A percentile compares a stretch with the other conserved stretches of the same genome.
Evolutionary conservation across 2,113 vertebrate species (phyloP).

Genomic region (Nibea albiflora): DNA sequence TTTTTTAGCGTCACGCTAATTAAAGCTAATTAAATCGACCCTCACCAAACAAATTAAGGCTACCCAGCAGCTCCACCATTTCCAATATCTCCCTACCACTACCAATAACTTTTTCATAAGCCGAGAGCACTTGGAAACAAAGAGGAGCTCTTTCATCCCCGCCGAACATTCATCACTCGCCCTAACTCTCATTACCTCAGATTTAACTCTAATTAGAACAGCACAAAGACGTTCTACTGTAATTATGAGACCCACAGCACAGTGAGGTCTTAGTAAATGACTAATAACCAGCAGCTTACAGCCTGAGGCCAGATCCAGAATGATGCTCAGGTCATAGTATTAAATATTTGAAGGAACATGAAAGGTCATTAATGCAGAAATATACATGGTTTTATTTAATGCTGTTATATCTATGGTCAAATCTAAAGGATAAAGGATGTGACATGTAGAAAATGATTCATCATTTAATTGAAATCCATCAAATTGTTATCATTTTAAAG

Average conservation of each 20-base stretch:
- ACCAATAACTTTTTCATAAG: slow-evolving; percentile 55
- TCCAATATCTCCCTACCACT: slow-evolving; percentile 36
- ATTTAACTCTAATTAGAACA: slow-evolving; percentile 64
- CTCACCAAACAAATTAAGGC: slow-evolving; percentile 22
- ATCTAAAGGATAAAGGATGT: too few species aligned
- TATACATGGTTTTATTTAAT: background rate
- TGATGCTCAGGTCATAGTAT: slow-evolving; percentile 38
- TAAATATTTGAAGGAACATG: slow-evolving; percentile 30
- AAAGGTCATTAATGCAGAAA: slow-evolving; percentile 25
- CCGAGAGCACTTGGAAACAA: slow-evolving; percentile 48
- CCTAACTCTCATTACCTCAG: slow-evolving; percentile 63
- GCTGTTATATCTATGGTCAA: too few species aligned
- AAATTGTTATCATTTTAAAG: background rate
- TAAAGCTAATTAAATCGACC: slow-evolving; percentile 45
- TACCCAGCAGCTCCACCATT: background rate
- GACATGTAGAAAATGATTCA: too few species aligned
- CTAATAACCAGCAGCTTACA: slow-evolving; percentile 60
- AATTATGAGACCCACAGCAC: slow-evolving; percentile 44
- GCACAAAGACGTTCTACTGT: slow-evolving; percentile 56
- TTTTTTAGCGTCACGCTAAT: slow-evolving; percentile 1
- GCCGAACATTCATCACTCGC: slow-evolving; percentile 59
- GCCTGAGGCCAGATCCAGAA: slow-evolving; percentile 40
- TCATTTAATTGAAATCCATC: too few species aligned
- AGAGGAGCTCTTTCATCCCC: slow-evolving; percentile 64
- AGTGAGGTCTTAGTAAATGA: slow-evolving; percentile 38